A percentile compares a stretch with the other conserved stretches of the same genome.
Conservation (phyloP, 2,113 vertebrate genomes). For the Crotalus viridis region DNA sequence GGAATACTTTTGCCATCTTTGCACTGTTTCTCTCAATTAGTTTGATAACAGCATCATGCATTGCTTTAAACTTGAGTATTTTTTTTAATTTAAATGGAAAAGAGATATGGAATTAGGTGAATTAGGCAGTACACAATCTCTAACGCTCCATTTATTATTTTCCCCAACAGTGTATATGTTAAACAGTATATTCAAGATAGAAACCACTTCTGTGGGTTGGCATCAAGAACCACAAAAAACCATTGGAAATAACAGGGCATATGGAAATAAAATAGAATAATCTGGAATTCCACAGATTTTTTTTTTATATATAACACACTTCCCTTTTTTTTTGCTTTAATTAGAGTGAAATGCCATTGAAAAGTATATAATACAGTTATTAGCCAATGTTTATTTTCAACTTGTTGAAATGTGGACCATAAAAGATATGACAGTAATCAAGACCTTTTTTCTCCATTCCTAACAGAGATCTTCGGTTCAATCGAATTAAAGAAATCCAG, state of each 20-base stretch:
- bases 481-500: conserved; percentile 95
- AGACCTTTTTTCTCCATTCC: neutral
- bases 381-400: neutral
- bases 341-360: neutral
- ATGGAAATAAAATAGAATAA: neutral
- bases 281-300: neutral
- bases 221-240: neutral
- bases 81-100: neutral
- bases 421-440: neutral
- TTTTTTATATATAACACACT: neutral
- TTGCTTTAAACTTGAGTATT: neutral
- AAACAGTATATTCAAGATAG: neutral
- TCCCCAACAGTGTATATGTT: neutral
- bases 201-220: neutral
- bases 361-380: neutral
- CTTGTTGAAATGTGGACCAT: neutral
- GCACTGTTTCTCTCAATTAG: neutral
- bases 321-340: neutral
- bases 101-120: neutral
- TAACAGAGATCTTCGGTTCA: conserved; percentile 94
- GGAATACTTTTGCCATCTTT: neutral
- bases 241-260: neutral
- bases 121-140: neutral
- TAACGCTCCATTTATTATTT: neutral
- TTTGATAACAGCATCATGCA: neutral